Conservation (phyloP, 2,888 invertebrate species). For the Endotricha flammealis region DNA sequence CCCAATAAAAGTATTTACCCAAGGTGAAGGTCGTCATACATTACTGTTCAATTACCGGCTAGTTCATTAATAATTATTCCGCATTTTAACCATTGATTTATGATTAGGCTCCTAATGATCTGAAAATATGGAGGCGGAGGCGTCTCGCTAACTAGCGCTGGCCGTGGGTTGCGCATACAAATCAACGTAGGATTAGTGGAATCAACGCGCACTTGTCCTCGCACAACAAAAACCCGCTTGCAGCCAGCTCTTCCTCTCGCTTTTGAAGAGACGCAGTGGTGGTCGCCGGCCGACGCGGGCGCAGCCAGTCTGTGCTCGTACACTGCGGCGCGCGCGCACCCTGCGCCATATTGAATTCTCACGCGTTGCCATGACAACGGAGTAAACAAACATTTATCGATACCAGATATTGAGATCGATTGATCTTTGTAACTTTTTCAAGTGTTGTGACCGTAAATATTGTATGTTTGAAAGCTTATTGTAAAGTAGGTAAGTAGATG, state of each 20-base stretch:
- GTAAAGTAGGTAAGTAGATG: slow-evolving; percentile 6
- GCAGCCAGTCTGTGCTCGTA: slow-evolving; percentile 62
- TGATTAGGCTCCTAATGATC: slow-evolving; percentile 22
- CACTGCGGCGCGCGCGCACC: slow-evolving; percentile 65
- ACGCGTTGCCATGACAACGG: slow-evolving; percentile 70
- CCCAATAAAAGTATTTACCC: slow-evolving; percentile 3
- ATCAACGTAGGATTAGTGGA: slow-evolving; percentile 44
- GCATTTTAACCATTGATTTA: slow-evolving; percentile 19
- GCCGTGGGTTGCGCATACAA: slow-evolving; percentile 32
- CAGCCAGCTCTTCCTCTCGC: slow-evolving; percentile 68
- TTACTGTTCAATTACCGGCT: slow-evolving; percentile 6
- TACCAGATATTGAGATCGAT: slow-evolving; percentile 12
- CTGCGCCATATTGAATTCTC: slow-evolving; percentile 58
- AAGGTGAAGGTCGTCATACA: slow-evolving; percentile 18
- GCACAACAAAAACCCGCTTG: slow-evolving; percentile 63
- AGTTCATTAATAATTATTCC: no score
- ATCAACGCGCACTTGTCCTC: slow-evolving; percentile 61
- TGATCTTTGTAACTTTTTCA: slow-evolving; percentile 17
- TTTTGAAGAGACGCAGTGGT: slow-evolving; percentile 57
- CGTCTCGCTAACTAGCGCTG: slow-evolving; percentile 18
- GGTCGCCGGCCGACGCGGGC: slow-evolving; percentile 46
- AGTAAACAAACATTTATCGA: slow-evolving; percentile 46
- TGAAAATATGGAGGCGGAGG: slow-evolving; percentile 11
- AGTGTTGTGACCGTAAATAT: slow-evolving; percentile 17
- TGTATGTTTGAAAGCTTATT: slow-evolving; percentile 3